phyloP scores from a whole-genome alignment of 2,888 invertebrate species.

The Agonopterix arenella region DNA sequence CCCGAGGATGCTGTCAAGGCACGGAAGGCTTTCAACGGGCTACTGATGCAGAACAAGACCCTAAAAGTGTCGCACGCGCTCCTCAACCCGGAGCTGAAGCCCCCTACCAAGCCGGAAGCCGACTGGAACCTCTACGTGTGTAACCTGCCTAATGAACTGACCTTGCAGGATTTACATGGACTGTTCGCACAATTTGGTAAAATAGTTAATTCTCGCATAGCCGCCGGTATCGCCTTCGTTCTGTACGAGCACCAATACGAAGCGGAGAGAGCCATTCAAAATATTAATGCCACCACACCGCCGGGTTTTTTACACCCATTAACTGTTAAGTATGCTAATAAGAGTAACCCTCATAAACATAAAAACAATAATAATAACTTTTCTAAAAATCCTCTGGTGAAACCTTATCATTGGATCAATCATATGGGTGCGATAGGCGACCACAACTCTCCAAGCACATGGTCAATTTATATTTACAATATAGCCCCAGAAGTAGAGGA shows the following conservation, averaged over 20 bases:
- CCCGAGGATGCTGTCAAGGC: constrained; percentile 73
- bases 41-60: constrained; percentile 75
- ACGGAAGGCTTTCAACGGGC: constrained; percentile 70
- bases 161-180: constrained; percentile 74
- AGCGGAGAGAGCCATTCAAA: constrained; percentile 71
- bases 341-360: constrained; percentile 72
- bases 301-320: constrained; percentile 73
- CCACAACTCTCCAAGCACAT: constrained; percentile 68
- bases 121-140: constrained; percentile 77
- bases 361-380: constrained; percentile 71
- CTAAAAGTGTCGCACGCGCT: constrained; percentile 72
- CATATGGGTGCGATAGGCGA: constrained; percentile 69
- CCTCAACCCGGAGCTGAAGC: constrained; percentile 70
- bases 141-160: constrained; percentile 76
- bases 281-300: constrained; percentile 65
- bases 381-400: constrained; percentile 62
- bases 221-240: constrained; percentile 74
- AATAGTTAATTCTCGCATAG: constrained; percentile 75
- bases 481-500: constrained; percentile 72
- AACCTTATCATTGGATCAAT: constrained; percentile 72
- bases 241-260: constrained; percentile 72
- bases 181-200: constrained; percentile 75
- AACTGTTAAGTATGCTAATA: constrained; percentile 77
- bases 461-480: constrained; percentile 76
- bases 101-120: constrained; percentile 72